Percentiles rank a stretch among this genome's conserved stretches.
Evolutionary conservation across 1,140 invertebrate species (phyloP).

Genomic region (Drosophila triauraria): DNA sequence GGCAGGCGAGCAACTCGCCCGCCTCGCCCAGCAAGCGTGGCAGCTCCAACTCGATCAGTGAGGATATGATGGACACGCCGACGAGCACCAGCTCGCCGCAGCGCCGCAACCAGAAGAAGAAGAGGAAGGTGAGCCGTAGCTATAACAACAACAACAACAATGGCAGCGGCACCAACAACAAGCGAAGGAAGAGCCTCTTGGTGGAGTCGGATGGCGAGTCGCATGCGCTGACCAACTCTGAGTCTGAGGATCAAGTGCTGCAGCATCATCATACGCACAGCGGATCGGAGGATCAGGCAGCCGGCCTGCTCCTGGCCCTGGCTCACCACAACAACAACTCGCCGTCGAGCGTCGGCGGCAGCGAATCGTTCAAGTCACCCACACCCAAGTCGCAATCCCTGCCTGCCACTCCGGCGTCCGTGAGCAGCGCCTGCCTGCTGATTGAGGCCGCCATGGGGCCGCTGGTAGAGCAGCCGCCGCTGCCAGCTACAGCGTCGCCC

Average conservation of each 20-base stretch:
- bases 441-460: conserved; percentile 93
- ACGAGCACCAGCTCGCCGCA: conserved; percentile 42
- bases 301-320: conserved; percentile 87
- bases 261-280: conserved; percentile 85
- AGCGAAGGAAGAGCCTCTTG: conserved; percentile 86
- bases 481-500: conserved; percentile 19
- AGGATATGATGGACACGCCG: conserved; percentile 36
- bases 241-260: conserved; percentile 85
- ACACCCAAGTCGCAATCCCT: conserved; percentile 29
- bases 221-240: conserved; percentile 87
- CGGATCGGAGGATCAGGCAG: conserved; percentile 85
- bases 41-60: conserved; percentile 62
- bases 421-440: conserved; percentile 90
- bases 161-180: conserved; percentile 48
- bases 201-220: conserved; percentile 89
- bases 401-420: conserved; percentile 32
- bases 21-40: conserved; percentile 68
- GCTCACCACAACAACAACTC: conserved; percentile 86
- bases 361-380: conserved; percentile 59
- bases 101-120: conserved; percentile 69
- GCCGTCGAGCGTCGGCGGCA: neutral
- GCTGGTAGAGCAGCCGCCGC: conserved; percentile 86
- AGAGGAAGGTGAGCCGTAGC: conserved; percentile 75
- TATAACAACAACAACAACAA: conserved; percentile 59
- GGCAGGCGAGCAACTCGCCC: conserved; percentile 69